Evolutionary conservation across 2,888 invertebrate species (phyloP), one percentile per base, ranked within the genome.

Genomic region (Drosophila paramelanica): DNA sequence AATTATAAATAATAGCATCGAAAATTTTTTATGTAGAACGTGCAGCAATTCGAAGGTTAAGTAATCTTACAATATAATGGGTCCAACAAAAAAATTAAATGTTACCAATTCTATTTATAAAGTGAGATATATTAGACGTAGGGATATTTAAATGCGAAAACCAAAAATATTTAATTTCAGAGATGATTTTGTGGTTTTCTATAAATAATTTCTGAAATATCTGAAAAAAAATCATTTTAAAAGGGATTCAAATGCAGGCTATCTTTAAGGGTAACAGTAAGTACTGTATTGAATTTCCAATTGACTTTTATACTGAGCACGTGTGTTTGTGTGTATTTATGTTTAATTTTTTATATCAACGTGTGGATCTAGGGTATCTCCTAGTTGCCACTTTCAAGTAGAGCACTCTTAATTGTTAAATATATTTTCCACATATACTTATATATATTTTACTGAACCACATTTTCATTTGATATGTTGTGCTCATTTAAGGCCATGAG

Each of bases 401-500:
- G 4, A 23, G 23, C 23, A 23, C 23, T 23, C 23, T 23, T 23
- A 1, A 49, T 42, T 38, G 56, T 27, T 23, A 36, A 8, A 20
- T 5, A 43, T 10, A 4, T n/a, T 25, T 58, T 20, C 31, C n/a
- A 11, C 41, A 5, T 47, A n/a, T 42, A 7, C 20, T 42, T 52
- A 43, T n/a, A 50, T 8, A 46, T 52, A 43, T n/a, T 50, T 8
- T 27, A 14, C n/a, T 11, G 17, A 10, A 41, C 27, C 7, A 23
- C 23, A 33, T 46, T 50, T 60, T 45, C 38, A 46, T 56, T 57
- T 49, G 47, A 41, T 57, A 58, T 61, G 53, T 43, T 47, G 27
- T 31, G 2, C 56, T 45, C 43, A 47, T 53, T 72, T 64, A 50
- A 60, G 67, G 72, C 57, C 76, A 64, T 50, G 67, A 77, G 70